Conservation (phyloP, 2,113 vertebrate species). For the Agapornis roseicollis region DNA sequence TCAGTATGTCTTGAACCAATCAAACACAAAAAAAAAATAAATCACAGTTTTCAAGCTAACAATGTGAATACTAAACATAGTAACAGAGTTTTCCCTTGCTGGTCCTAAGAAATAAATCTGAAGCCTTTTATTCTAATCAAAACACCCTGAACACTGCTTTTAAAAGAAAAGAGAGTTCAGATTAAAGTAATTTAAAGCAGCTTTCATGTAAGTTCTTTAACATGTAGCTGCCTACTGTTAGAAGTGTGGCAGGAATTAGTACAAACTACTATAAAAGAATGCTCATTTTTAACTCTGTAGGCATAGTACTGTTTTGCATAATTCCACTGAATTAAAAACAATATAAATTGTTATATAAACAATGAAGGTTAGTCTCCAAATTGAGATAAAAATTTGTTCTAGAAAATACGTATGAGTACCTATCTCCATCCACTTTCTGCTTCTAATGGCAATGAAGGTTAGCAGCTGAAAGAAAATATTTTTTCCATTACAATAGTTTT, state of each 20-base stretch:
- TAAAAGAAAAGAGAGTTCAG: conserved; percentile 39
- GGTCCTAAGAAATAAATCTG: not conserved
- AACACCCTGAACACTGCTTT: conserved; percentile 7
- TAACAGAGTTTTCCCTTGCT: not conserved
- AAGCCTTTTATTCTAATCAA: not conserved
- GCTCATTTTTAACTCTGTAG: not conserved
- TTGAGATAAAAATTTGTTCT: not conserved
- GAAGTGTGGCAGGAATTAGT: not conserved
- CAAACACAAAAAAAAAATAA: conserved; percentile 3
- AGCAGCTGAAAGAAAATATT: not conserved
- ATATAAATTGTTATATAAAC: not conserved
- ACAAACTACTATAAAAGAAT: conserved; percentile 6
- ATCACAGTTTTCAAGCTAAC: not conserved
- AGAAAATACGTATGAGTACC: not conserved
- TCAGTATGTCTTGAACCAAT: conserved; percentile 22
- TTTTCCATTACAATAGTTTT: not conserved
- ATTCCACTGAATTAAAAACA: not conserved
- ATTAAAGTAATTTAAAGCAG: not conserved
- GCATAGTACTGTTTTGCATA: not conserved
- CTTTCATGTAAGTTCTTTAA: conserved; percentile 29
- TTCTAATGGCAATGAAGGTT: not conserved
- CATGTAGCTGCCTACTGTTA: not conserved
- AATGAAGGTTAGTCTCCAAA: not conserved
- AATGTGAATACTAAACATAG: not conserved
- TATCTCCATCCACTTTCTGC: not conserved